Base-by-base conservation (phyloP, 2,797 vertebrate species). In the Bradypodion pumilum region DNA sequence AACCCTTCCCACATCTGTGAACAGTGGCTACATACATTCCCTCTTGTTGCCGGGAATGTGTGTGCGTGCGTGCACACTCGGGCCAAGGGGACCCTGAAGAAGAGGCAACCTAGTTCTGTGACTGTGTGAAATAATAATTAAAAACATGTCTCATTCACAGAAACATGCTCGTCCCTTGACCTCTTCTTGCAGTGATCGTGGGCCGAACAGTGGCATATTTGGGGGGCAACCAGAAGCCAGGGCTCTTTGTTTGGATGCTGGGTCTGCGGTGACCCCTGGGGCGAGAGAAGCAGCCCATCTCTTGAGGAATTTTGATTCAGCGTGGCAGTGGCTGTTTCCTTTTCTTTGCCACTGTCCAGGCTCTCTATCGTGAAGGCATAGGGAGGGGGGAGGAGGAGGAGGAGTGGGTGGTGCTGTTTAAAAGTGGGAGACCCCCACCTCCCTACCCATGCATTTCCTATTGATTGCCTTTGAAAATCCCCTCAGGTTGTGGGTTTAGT, bases 261-360 rank as follows among this genome's bases (percentile, higher is more conserved):
- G 37, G 68, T 68, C 85, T 82, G 74, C 74, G 40, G 46, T 63
- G 77, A 75, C 72, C 81, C 81, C 81, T 80, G 78, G 77, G 65
- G 81, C 37, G 35, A 63, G 81, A 75, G 77, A 21, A 81, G 84
- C 81, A 89, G 87, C 84, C 84, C 74, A n/a, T 85, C 84, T 89
- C 85, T 62, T 60, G 85, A 70, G 86, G 81, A 72, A 76, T 84
- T 80, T 80, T 85, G 84, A 80, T 86, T 76, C 44, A 29, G 86
- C 70, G 77, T 80, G 76, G 86, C 72, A 80, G 73, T 63, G 77
- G 72, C 85, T 35, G 46, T 27, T 56, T 65, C 77, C 52, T 63
- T 76, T 80, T 62, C 78, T 80, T 76, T 44, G 69, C 70, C 86
- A 80, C 85, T 75, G 81, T 25, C 77, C 81, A 5, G 81, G 84